A percentile compares a stretch with the other conserved stretches of the same genome.
phyloP scores from a whole-genome alignment of 1,140 invertebrate species.

The Phortica variegata region DNA sequence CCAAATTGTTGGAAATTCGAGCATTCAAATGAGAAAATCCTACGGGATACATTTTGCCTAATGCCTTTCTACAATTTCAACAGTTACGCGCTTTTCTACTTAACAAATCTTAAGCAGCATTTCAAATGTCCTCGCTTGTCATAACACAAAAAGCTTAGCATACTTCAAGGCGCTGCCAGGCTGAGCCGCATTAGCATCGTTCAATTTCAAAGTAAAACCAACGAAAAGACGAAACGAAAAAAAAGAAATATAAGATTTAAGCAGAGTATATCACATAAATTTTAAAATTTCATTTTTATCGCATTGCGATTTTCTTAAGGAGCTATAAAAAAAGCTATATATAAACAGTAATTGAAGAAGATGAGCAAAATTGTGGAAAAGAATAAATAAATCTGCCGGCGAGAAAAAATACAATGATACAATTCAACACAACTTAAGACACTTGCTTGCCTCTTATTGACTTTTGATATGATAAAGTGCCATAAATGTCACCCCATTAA shows the following conservation, averaged over 20 bases:
- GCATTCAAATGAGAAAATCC: slow-evolving; percentile 27
- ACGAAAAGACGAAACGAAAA: too few species aligned
- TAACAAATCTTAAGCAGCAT: slow-evolving; percentile 7
- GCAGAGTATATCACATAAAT: slow-evolving; percentile 21
- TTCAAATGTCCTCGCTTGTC: slow-evolving; percentile 52
- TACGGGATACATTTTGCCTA: slow-evolving; percentile 48
- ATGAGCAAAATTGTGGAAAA: too few species aligned
- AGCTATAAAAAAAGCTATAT: too few species aligned
- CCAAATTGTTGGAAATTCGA: too few species aligned
- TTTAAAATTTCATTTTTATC: slow-evolving; percentile 54
- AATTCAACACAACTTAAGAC: too few species aligned
- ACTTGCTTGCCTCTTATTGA: slow-evolving; percentile 48
- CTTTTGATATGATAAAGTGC: slow-evolving; percentile 54
- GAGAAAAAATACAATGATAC: too few species aligned
- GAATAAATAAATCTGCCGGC: too few species aligned
- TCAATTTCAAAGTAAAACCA: slow-evolving; percentile 37
- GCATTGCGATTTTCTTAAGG: slow-evolving; percentile 46
- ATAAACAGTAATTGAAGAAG: too few species aligned
- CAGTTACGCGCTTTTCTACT: slow-evolving; percentile 1
- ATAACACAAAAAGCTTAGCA: slow-evolving; percentile 33
- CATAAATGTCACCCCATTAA: slow-evolving; percentile 56
- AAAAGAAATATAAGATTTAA: slow-evolving; percentile 9
- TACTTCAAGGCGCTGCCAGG: not conserved
- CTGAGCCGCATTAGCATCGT: slow-evolving; percentile 29
- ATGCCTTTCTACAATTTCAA: slow-evolving; percentile 38